Conservation (phyloP, 2,888 invertebrate species). For the Dryobotodes eremita region DNA sequence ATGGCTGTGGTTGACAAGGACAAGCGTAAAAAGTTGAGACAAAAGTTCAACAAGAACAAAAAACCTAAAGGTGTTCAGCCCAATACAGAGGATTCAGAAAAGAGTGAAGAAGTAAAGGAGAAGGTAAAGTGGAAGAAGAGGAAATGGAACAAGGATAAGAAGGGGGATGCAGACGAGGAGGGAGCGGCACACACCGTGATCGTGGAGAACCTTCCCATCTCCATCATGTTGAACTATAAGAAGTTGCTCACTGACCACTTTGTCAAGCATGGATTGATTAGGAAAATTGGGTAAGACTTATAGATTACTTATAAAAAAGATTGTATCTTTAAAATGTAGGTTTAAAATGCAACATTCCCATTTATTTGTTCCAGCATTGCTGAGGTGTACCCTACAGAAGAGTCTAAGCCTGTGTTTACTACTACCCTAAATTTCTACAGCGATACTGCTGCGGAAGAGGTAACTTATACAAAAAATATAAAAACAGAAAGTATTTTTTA, state of each 20-base stretch:
- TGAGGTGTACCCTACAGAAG: slow-evolving; percentile 80
- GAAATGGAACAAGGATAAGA: slow-evolving; percentile 85
- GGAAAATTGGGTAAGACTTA: slow-evolving; percentile 81
- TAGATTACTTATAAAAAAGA: neutral
- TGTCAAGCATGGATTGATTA: slow-evolving; percentile 79
- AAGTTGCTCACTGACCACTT: slow-evolving; percentile 81
- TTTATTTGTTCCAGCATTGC: slow-evolving; percentile 77
- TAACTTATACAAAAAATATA: slow-evolving; percentile 51
- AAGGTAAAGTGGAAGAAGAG: slow-evolving; percentile 84
- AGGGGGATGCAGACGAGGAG: slow-evolving; percentile 70
- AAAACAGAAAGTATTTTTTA: neutral
- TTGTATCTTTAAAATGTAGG: neutral
- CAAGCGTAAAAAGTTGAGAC: slow-evolving; percentile 77
- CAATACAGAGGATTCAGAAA: slow-evolving; percentile 65
- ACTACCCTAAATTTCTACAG: slow-evolving; percentile 81
- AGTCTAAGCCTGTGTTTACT: slow-evolving; percentile 81
- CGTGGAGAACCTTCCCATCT: slow-evolving; percentile 82
- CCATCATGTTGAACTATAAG: slow-evolving; percentile 79
- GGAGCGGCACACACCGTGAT: slow-evolving; percentile 73
- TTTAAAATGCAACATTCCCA: neutral
- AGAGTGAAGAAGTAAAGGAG: slow-evolving; percentile 74
- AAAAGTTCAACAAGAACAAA: slow-evolving; percentile 75
- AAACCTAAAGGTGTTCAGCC: slow-evolving; percentile 53
- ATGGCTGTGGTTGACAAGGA: slow-evolving; percentile 85
- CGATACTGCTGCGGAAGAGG: slow-evolving; percentile 79